Base-by-base conservation (phyloP, 2,113 vertebrate genomes). In the Orientallactaga bullata region DNA sequence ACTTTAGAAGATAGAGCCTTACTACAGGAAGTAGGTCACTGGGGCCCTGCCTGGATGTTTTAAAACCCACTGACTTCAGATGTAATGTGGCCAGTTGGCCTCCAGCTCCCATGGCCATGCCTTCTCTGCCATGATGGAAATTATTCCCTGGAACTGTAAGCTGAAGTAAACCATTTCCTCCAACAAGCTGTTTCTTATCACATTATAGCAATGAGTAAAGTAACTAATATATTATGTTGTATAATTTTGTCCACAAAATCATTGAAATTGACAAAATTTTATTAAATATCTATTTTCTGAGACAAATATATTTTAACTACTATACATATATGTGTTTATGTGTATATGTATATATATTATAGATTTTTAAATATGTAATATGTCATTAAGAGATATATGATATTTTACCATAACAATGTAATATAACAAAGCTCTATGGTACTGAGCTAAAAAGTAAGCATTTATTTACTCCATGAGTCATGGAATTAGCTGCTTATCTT, bases 281-380 rank as follows among this genome's bases (percentile, higher is more conserved):
- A 20, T 51, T 73, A 85, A 94, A 61, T 95, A 74, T 90, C 32
- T 92, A 74, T 89, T 88, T 71, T 66, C 35, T 63, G 17, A 55
- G 51, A 26, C 66, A 93, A 76, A 77, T 7, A 47, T 86, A 66
- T 63, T 13, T 55, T 90, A 63, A 79, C 74, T 81, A 73, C 28
- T 85, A 30, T 47, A 85, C 42, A 47, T 47, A 8, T 47, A 47
- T 47, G 8, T 47, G 42, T 47, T 5, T 47, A 8, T 47, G 42
- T 47, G 42, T 47, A 47, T 8, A 47, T 47, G 8, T 6, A 47
- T 47, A 47, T 47, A 47, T 47, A 47, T 8, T 65, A 12, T 74
- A 79, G 66, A 89, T 73, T 47, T 93, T 85, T 12, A 8, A 82
- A 91, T 81, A n/a, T 80, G 16, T 69, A n/a, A 28, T 87, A 91